phyloP scores from a whole-genome alignment of 2,113 vertebrate genomes.

The Dromaius novaehollandiae region DNA sequence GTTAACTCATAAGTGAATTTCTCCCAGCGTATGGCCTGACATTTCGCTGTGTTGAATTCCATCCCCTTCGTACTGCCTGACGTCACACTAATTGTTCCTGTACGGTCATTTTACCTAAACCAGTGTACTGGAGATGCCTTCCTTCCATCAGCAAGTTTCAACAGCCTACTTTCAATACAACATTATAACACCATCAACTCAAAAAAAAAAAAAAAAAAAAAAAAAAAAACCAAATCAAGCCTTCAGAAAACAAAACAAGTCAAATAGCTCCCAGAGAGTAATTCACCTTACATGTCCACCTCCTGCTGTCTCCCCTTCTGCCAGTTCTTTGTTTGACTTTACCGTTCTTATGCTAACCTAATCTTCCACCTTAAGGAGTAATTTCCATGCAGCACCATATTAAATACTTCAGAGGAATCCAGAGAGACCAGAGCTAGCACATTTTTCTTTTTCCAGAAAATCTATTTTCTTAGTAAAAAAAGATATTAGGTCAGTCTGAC shows the following conservation, averaged over 20 bases:
- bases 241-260: background rate
- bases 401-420: conserved; percentile 18
- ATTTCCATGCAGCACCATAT: background rate
- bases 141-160: background rate
- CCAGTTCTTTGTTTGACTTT: background rate
- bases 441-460: conserved; percentile 38
- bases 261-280: background rate
- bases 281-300: background rate
- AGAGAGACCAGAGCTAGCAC: conserved; percentile 21
- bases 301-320: background rate
- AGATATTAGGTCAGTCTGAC: conserved; percentile 49
- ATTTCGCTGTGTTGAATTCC: background rate
- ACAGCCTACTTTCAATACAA: background rate
- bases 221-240: background rate
- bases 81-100: background rate
- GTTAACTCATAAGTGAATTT: conserved; percentile 39
- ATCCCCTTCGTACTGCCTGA: background rate
- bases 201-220: background rate
- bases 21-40: background rate
- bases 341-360: background rate
- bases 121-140: background rate
- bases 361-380: background rate
- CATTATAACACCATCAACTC: background rate
- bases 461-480: conserved; percentile 47
- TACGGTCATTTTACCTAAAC: background rate